Base-by-base conservation (phyloP, 2,797 vertebrate genomes). In the Gymnothorax javanicus region DNA sequence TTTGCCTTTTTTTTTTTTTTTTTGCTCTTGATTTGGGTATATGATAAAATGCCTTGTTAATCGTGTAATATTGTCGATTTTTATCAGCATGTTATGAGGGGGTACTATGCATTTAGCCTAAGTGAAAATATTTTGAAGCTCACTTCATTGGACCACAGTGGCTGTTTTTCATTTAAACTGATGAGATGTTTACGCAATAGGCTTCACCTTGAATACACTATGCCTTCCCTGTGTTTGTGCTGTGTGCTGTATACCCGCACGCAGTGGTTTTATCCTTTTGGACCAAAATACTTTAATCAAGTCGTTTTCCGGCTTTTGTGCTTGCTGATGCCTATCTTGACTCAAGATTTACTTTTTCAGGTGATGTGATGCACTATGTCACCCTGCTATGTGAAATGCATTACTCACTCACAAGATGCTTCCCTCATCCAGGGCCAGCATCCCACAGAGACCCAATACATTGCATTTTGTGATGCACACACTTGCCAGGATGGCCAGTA, bases 161-260 rank as follows among this genome's bases (percentile, higher is more conserved):
- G 87, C 90, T 87, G 85, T 87, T 95, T 73, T 92, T 95, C 91
- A 89, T 93, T 90, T 94, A 95, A 96, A 96, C 94, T 94, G 85
- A 89, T 94, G 90, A 94, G 95, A 96, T 96, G 84, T 59, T 85
- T 59, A 60, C 3, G 0, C 83, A 94, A 96, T 95, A 93, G 20
- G 87, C 75, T 88, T 95, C 89, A 92, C 92, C 93, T 93, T 93
- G 93, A 94, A 86, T 91, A 92, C 90, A 91, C 89, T 88, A 71
- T 89, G 93, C 90, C 89, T 92, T 73, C 69, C 90, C 91, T 88
- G 87, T 75, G n/a, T 52, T 50, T 83, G 57, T 88, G 91, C 92
- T 83, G 84, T 84, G 86, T 87, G 90, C 86, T 77, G 87, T 62
- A 69, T 86, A 90, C 90, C 93, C 91, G 89, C 92, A 92, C 90